Percentiles rank a stretch among this genome's conserved stretches.
Conservation (phyloP, 1,140 invertebrate genomes). For the Drosophila santomea region DNA sequence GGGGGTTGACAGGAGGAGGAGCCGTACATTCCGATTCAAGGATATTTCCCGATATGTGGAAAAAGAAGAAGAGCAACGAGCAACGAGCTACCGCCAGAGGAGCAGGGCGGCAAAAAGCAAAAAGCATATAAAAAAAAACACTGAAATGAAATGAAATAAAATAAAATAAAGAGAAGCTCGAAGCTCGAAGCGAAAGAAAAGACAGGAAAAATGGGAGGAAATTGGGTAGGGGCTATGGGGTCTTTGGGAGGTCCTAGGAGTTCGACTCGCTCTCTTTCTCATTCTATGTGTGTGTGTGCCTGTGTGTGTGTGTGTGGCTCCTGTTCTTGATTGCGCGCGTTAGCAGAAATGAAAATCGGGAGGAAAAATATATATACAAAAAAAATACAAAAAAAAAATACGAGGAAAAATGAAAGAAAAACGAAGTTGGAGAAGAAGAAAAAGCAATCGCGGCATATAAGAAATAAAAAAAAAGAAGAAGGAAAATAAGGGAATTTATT, state of each 20-base stretch:
- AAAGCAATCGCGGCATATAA: slow-evolving; percentile 74
- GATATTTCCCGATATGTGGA: slow-evolving; percentile 82
- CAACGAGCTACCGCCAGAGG: not conserved
- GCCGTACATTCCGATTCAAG: slow-evolving; percentile 78
- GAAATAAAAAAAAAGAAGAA: slow-evolving; percentile 42
- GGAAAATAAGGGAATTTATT: slow-evolving; percentile 66
- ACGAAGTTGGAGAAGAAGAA: slow-evolving; percentile 36
- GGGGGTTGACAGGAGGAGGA: slow-evolving; percentile 44
- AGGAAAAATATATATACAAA: slow-evolving; percentile 52
- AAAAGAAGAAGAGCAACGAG: slow-evolving; percentile 44
- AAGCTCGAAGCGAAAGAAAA: slow-evolving; percentile 66
- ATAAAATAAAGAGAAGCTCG: slow-evolving; percentile 43
- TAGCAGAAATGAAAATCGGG: slow-evolving; percentile 79
- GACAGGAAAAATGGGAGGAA: slow-evolving; percentile 60
- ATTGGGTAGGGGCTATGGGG: slow-evolving; percentile 3
- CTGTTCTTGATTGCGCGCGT: slow-evolving; percentile 77
- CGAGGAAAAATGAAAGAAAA: slow-evolving; percentile 39
- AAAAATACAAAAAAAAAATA: slow-evolving; percentile 40
- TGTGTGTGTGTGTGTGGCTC: slow-evolving; percentile 28
- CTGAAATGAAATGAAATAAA: slow-evolving; percentile 34
- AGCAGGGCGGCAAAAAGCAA: not conserved
- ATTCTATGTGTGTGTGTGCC: slow-evolving; percentile 13
- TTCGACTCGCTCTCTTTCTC: slow-evolving; percentile 41
- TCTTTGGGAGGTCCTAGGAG: slow-evolving; percentile 44
- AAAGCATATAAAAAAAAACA: slow-evolving; percentile 32